phyloP scores from a whole-genome alignment of 2,797 vertebrate genomes.

The Microctenopoma steveboyesi region DNA sequence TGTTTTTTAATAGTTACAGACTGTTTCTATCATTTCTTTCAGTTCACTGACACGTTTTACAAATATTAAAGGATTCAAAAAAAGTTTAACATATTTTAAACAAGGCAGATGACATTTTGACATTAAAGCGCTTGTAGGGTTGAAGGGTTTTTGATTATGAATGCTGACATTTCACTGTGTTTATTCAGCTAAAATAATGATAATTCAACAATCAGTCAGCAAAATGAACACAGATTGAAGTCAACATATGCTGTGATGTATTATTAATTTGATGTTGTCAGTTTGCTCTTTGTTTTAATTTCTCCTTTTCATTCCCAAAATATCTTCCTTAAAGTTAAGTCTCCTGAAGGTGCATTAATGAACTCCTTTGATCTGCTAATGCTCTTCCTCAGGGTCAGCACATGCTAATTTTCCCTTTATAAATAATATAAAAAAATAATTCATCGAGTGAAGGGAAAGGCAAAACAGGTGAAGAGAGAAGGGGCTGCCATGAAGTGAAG shows the following conservation, averaged over 20 bases:
- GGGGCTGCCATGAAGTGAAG: slow-evolving; percentile 19
- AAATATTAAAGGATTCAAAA: neutral
- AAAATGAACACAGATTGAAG: slow-evolving; percentile 55
- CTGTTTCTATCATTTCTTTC: slow-evolving; percentile 9
- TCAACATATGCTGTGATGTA: slow-evolving; percentile 35
- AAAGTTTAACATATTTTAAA: slow-evolving; percentile 9
- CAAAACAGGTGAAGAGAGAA: slow-evolving; percentile 22
- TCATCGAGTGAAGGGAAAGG: slow-evolving; percentile 1
- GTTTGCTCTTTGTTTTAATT: slow-evolving; percentile 47
- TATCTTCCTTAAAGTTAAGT: slow-evolving; percentile 40
- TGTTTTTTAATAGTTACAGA: neutral
- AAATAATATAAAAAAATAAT: slow-evolving; percentile 5
- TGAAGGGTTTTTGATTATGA: slow-evolving; percentile 42
- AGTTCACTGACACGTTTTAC: neutral
- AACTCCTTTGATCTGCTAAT: slow-evolving; percentile 61
- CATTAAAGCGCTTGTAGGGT: slow-evolving; percentile 13
- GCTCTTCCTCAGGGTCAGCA: slow-evolving; percentile 58
- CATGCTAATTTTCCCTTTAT: slow-evolving; percentile 42
- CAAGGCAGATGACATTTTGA: neutral
- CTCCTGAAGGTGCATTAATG: slow-evolving; percentile 47
- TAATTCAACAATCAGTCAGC: slow-evolving; percentile 62
- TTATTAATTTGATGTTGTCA: slow-evolving; percentile 47
- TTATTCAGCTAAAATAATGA: slow-evolving; percentile 35
- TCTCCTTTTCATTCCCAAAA: slow-evolving; percentile 1
- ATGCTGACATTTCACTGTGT: slow-evolving; percentile 53